A percentile compares a stretch with the other conserved stretches of the same genome.
These are phyloP conservation scores for Heliopora coerulea DNA, from an alignment of 92 coral and sea anemone species.

Conservation along the genomic window DNA sequence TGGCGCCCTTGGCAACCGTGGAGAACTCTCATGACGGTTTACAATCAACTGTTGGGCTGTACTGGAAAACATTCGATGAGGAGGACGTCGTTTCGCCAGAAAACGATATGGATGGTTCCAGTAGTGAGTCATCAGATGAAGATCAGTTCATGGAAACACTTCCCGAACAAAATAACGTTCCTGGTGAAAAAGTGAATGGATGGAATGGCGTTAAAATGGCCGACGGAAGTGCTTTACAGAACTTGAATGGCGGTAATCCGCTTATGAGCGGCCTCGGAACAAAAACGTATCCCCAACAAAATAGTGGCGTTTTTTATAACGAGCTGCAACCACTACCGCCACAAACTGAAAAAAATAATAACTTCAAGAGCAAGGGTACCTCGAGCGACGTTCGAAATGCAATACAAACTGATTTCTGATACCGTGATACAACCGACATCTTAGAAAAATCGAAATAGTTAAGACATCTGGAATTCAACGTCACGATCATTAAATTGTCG, in stretches of 20 bases:
- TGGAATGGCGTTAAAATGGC: conserved; percentile 1
- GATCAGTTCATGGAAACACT: conserved; percentile 18
- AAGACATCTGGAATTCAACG: neutral
- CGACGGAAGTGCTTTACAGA: conserved; percentile 3
- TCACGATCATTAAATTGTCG: neutral
- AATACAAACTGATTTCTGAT: conserved; percentile 37
- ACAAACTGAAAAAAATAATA: conserved; percentile 7
- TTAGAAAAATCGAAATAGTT: neutral
- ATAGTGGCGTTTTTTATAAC: conserved; percentile 18
- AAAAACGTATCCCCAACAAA: neutral
- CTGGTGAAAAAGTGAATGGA: conserved; percentile 4
- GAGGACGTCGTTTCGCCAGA: conserved; percentile 27
- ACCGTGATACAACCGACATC: neutral
- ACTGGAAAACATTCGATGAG: conserved; percentile 41
- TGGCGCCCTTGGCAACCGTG: conserved; percentile 20
- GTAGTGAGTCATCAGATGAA: conserved; percentile 32
- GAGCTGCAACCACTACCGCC: neutral
- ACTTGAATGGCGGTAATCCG: neutral
- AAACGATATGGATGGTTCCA: conserved; percentile 24
- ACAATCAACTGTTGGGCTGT: conserved; percentile 26
- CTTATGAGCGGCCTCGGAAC: neutral
- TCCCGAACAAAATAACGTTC: neutral
- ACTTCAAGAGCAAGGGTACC: neutral
- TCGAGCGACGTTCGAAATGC: conserved; percentile 22
- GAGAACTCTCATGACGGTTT: neutral